These are phyloP conservation scores for Progne subis DNA, from an alignment of 2,113 vertebrate species.

Conservation along the genomic window DNA sequence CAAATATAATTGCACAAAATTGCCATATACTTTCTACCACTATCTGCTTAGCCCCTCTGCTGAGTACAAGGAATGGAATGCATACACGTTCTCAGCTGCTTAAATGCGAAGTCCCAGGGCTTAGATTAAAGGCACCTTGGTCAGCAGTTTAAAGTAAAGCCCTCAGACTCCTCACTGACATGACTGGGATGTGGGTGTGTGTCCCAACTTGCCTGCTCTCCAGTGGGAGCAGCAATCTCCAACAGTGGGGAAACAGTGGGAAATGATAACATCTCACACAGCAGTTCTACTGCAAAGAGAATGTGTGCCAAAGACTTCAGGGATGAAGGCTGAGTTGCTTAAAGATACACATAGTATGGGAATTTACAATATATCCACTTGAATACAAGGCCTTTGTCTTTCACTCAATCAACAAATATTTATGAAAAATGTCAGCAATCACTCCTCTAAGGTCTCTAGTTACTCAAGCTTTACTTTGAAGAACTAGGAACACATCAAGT, in stretches of 20 bases:
- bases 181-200: neutral
- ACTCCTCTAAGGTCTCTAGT: neutral
- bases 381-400: neutral
- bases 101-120: neutral
- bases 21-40: neutral
- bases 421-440: neutral
- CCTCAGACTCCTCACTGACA: neutral
- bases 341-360: neutral
- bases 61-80: slow-evolving; percentile 3
- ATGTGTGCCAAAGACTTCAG: neutral
- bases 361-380: neutral
- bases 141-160: slow-evolving; percentile 24
- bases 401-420: neutral
- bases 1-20: slow-evolving; percentile 9
- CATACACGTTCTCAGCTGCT: neutral
- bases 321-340: neutral
- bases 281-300: neutral
- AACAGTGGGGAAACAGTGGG: neutral
- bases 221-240: neutral
- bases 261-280: neutral
- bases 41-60: neutral
- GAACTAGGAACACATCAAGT: neutral
- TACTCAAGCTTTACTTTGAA: neutral
- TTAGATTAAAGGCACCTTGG: neutral
- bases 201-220: slow-evolving; percentile 18